Evolutionary conservation across 2,888 invertebrate species (phyloP).

Genomic region (Hermaeophaga mercurialis): DNA sequence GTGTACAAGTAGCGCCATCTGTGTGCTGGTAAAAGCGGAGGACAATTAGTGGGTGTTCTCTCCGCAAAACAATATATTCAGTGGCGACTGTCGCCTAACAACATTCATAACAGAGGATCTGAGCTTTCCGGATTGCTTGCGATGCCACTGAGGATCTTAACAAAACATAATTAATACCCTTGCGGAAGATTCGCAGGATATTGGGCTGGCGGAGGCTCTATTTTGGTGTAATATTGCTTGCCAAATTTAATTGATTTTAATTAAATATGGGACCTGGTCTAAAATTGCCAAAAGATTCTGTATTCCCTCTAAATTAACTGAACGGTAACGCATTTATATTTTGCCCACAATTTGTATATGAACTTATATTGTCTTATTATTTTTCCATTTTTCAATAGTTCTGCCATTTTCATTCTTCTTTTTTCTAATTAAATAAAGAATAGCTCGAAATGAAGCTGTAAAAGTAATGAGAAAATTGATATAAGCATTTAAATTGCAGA

Average conservation of each 20-base stretch:
- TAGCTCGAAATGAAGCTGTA: no score
- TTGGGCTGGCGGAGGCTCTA: conserved; percentile 6
- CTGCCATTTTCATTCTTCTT: no score
- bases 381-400: no score
- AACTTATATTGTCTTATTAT: no score
- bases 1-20: conserved; percentile 40
- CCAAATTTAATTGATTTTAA: neutral
- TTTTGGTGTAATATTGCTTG: conserved; percentile 4
- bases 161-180: conserved; percentile 22
- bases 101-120: conserved; percentile 21
- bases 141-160: conserved; percentile 14
- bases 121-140: conserved; percentile 15
- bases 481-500: conserved; percentile 11
- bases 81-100: conserved; percentile 25
- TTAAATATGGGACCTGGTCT: neutral
- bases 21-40: conserved; percentile 38
- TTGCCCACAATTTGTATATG: no score
- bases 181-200: conserved; percentile 3
- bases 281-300: neutral
- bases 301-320: no score
- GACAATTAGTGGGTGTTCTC: conserved; percentile 46
- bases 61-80: conserved; percentile 43
- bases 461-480: conserved; percentile 18
- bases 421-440: no score
- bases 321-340: no score